Evolutionary conservation across 2,797 vertebrate genomes (phyloP).

Genomic region (Alexandromys oeconomus): DNA sequence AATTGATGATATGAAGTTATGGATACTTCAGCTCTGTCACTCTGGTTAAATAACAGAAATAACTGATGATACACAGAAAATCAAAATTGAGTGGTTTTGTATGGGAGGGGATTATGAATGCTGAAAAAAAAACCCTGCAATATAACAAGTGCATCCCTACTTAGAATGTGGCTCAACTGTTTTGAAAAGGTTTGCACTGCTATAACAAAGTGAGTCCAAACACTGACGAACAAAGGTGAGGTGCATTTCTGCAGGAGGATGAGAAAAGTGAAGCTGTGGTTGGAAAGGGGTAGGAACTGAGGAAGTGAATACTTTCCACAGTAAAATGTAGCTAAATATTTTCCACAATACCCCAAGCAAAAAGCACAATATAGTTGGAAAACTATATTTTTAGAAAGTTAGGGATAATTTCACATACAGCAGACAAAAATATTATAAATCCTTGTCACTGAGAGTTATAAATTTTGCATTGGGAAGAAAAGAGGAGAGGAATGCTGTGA

Average conservation of each 20-base stretch:
- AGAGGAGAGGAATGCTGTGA: not conserved
- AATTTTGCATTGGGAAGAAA: not conserved
- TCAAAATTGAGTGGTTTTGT: not conserved
- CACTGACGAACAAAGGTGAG: not conserved
- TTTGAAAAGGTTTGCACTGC: not conserved
- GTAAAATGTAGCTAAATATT: not conserved
- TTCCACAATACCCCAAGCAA: not conserved
- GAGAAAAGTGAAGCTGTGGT: not conserved
- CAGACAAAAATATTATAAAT: conserved; percentile 10
- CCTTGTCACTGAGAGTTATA: not conserved
- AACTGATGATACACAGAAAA: not conserved
- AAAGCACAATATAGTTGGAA: not conserved
- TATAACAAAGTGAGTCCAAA: not conserved
- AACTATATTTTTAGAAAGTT: not conserved
- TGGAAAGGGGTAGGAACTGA: not conserved
- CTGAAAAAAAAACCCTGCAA: not conserved
- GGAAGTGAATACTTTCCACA: not conserved
- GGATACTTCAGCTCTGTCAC: not conserved
- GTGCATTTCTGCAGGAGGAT: not conserved
- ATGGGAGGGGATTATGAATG: not conserved
- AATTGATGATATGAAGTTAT: not conserved
- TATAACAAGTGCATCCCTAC: not conserved
- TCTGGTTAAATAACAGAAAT: not conserved
- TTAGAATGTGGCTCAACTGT: not conserved
- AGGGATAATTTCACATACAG: not conserved